Conservation (phyloP, 2,797 vertebrate species). For the Pipistrellus pygmaeus region DNA sequence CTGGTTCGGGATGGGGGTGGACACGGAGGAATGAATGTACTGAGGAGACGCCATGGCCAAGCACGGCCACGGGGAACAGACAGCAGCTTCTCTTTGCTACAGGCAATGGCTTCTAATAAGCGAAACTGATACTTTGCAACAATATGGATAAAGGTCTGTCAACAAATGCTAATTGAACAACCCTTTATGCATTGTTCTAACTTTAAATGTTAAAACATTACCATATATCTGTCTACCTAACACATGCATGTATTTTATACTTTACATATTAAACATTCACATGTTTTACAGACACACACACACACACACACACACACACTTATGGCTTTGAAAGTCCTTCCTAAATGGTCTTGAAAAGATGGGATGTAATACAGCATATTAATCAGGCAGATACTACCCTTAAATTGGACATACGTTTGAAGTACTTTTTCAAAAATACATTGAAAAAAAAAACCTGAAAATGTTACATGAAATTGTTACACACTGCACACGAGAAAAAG, state of each 20-base stretch:
- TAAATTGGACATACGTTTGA: conserved; percentile 75
- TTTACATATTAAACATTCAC: neutral
- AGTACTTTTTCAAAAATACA: conserved; percentile 4
- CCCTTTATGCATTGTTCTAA: conserved; percentile 69
- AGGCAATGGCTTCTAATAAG: neutral
- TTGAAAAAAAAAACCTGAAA: conserved; percentile 76
- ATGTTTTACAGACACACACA: neutral
- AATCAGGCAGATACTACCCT: conserved; percentile 66
- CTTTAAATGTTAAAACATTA: neutral
- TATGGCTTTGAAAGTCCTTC: conserved; percentile 81
- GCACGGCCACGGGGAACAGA: neutral
- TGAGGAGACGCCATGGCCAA: neutral
- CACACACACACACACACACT: neutral
- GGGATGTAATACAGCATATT: conserved; percentile 75
- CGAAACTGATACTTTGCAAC: conserved; percentile 60
- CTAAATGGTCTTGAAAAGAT: conserved; percentile 75
- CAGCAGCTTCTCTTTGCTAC: neutral
- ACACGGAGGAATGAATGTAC: neutral
- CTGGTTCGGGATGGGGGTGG: neutral
- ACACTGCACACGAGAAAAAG: neutral
- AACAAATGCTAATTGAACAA: conserved; percentile 83
- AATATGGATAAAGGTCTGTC: conserved; percentile 72
- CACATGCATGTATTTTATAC: neutral
- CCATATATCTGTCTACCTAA: neutral
- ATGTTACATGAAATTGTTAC: conserved; percentile 66